Percentiles rank a stretch among this genome's conserved stretches.
Evolutionary conservation across 1,140 invertebrate species (phyloP).

Genomic region (Gyrodactylus salaris): DNA sequence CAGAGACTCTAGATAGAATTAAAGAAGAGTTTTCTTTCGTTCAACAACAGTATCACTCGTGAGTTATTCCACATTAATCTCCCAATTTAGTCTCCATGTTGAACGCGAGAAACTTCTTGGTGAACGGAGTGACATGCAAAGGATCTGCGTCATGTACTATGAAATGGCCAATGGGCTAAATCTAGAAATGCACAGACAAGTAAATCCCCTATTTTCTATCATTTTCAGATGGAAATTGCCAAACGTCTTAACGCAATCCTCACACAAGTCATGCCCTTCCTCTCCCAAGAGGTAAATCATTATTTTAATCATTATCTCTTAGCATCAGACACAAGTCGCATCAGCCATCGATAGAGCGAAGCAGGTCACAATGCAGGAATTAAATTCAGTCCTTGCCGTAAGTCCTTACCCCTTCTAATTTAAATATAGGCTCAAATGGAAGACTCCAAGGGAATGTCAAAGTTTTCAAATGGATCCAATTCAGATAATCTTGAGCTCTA

Average conservation of each 20-base stretch:
- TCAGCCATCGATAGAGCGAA: slow-evolving; percentile 84
- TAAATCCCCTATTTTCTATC: slow-evolving; percentile 15
- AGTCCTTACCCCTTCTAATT: slow-evolving; percentile 21
- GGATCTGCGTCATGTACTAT: slow-evolving; percentile 94
- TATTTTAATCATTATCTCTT: slow-evolving; percentile 10
- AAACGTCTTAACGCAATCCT: slow-evolving; percentile 83
- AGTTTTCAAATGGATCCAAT: background rate
- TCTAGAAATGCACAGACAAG: slow-evolving; percentile 98
- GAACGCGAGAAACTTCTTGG: slow-evolving; percentile 54
- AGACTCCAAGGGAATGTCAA: background rate
- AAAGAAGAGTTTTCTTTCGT: slow-evolving; percentile 96
- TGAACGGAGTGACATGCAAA: slow-evolving; percentile 84
- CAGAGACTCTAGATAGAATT: slow-evolving; percentile 74
- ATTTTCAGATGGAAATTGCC: slow-evolving; percentile 69
- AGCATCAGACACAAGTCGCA: slow-evolving; percentile 87
- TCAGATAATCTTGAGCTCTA: background rate
- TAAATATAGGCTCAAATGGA: background rate
- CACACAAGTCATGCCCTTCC: slow-evolving; percentile 68
- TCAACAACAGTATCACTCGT: slow-evolving; percentile 91
- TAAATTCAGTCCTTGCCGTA: slow-evolving; percentile 71
- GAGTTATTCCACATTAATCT: slow-evolving; percentile 4
- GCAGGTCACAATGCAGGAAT: slow-evolving; percentile 87
- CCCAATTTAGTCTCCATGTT: slow-evolving; percentile 23
- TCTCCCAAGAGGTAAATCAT: slow-evolving; percentile 46
- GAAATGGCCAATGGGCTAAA: slow-evolving; percentile 97